These are phyloP conservation scores for Aphyosemion australe DNA, from an alignment of 2,113 vertebrate species.

Conservation along the genomic window DNA sequence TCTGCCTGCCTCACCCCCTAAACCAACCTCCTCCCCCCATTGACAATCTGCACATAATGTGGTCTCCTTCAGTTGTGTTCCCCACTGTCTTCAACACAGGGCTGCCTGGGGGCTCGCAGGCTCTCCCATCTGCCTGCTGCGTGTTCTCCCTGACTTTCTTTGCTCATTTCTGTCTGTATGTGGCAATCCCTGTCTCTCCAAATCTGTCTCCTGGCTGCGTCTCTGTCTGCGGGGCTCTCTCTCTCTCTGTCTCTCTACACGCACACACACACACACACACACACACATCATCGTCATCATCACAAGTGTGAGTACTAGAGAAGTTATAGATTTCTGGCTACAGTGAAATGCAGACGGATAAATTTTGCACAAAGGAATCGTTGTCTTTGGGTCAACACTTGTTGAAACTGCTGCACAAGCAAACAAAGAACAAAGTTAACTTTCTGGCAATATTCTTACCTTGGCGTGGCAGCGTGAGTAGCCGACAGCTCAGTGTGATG, in stretches of 20 bases:
- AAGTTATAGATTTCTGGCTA: constrained; percentile 28
- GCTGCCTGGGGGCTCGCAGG: constrained; percentile 70
- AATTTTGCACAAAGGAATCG: constrained; percentile 34
- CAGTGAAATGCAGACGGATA: constrained; percentile 25
- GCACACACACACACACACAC: constrained; percentile 1
- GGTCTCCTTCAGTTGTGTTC: constrained; percentile 62
- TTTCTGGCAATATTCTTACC: constrained; percentile 14
- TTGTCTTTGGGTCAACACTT: constrained; percentile 14
- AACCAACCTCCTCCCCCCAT: constrained; percentile 34
- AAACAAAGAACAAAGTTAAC: constrained; percentile 34
- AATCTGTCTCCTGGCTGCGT: constrained; percentile 50
- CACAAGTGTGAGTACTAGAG: constrained; percentile 29
- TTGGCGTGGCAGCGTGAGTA: constrained; percentile 16
- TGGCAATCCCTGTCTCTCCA: constrained; percentile 54
- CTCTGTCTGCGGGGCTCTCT: constrained; percentile 46
- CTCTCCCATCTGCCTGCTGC: constrained; percentile 73
- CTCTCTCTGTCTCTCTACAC: not conserved
- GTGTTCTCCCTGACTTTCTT: constrained; percentile 62
- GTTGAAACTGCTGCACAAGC: constrained; percentile 28
- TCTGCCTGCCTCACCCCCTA: constrained; percentile 36
- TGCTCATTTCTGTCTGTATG: constrained; percentile 60
- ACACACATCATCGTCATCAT: not conserved
- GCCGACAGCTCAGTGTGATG: constrained; percentile 21
- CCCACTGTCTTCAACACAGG: constrained; percentile 73
- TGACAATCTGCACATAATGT: constrained; percentile 66